These are phyloP conservation scores for Eutrigla gurnardus DNA, from an alignment of 2,797 vertebrate genomes.

Conservation along the genomic window DNA sequence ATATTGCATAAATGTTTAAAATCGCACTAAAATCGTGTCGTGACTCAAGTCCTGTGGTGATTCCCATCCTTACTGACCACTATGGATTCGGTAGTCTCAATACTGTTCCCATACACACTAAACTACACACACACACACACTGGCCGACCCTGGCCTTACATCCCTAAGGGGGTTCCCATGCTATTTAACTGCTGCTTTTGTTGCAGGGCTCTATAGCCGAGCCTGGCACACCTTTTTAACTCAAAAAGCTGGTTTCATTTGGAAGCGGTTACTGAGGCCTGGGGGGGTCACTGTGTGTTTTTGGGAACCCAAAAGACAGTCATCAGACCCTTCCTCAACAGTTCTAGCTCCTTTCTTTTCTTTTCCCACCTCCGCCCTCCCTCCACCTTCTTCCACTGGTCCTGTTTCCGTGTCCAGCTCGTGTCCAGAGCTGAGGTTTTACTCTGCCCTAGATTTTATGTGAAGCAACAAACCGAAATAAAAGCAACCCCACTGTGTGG, in stretches of 20 bases:
- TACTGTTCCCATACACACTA: slow-evolving; percentile 36
- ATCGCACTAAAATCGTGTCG: too few species aligned
- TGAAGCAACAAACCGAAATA: slow-evolving; percentile 33
- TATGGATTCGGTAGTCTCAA: slow-evolving; percentile 24
- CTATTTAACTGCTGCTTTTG: slow-evolving; percentile 73
- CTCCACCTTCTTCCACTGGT: background rate
- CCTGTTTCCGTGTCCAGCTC: slow-evolving; percentile 13
- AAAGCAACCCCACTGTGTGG: slow-evolving; percentile 22
- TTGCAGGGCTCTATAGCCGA: slow-evolving; percentile 64
- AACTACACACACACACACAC: slow-evolving; percentile 29
- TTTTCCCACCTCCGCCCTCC: slow-evolving; percentile 6
- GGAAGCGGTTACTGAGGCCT: slow-evolving; percentile 63
- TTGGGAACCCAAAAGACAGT: slow-evolving; percentile 48
- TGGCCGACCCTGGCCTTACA: slow-evolving; percentile 50
- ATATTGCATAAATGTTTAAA: too few species aligned
- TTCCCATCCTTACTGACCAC: background rate
- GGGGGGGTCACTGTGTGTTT: slow-evolving; percentile 24
- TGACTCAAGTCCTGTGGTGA: too few species aligned
- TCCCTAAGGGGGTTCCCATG: slow-evolving; percentile 67
- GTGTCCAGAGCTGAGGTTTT: slow-evolving; percentile 12
- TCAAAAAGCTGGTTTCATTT: slow-evolving; percentile 73
- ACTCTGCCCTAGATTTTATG: slow-evolving; percentile 9
- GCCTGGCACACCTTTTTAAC: slow-evolving; percentile 70
- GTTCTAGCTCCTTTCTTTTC: slow-evolving; percentile 42
- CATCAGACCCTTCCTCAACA: slow-evolving; percentile 63